Base-by-base conservation (phyloP, 2,888 invertebrate genomes). In the Dioctria linearis region DNA sequence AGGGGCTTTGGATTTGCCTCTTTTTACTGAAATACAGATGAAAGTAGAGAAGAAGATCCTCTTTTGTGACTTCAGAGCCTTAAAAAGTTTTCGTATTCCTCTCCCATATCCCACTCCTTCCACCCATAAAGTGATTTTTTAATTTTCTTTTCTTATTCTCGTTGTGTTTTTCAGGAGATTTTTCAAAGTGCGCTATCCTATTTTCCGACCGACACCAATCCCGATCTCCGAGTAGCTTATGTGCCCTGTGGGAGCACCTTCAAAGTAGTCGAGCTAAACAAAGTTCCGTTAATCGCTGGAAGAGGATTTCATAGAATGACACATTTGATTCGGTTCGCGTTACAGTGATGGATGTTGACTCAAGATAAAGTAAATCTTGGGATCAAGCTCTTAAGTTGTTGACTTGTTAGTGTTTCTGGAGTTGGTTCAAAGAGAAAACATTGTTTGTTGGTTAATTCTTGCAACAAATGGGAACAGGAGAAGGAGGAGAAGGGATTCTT, bases 241-340 rank as follows among this genome's bases (percentile, higher is more conserved):
- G 43, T 42, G 73, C 54, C 73, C 57, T 73, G 73, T 59, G 73
- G 73, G 73, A 73, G 73, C 73, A 73, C 73, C 73, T 73, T 73
- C 37, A 40, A n/a, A 40, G 57, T 40, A 42, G 6, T 51, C 73
- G n/a, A 13, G 73, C 43, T 73, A 59, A 73, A 73, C 57, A 73
- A 73, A 73, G 73, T 73, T 73, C 13, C 59, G 59, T 73, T 73
- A 73, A 73, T 73, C 73, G 73, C 73, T 73, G 37, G 73, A 73
- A 73, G 59, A 73, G 73, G 73, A 73, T 73, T 73, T 73, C 51
- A 37, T 3, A 42, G 73, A 51, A 73, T 73, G 73, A 73, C 73
- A 73, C 73, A 73, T 73, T 73, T 73, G 73, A 73, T 73, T 73
- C 59, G 73, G 13, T n/a, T 59, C 43, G 59, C 57, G 73, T 57